A percentile compares a stretch with the other conserved stretches of the same genome.
These are phyloP conservation scores for Pseudococcus jackbeardsleyi DNA, from an alignment of 2,888 invertebrate genomes.

Conservation along the genomic window DNA sequence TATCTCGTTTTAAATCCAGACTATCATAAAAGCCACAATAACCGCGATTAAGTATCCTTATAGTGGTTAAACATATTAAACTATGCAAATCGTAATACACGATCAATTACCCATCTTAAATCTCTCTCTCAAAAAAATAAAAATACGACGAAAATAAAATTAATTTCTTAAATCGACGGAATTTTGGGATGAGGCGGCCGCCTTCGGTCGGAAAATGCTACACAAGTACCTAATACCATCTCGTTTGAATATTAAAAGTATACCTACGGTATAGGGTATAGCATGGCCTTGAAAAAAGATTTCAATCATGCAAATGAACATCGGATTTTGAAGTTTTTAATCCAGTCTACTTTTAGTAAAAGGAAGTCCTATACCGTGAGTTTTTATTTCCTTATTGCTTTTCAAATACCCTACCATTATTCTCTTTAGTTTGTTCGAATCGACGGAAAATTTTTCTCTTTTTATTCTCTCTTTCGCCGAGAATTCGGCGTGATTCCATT, in stretches of 20 bases:
- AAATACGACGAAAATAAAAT: neutral
- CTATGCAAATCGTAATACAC: neutral
- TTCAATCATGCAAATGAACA: constrained; percentile 52
- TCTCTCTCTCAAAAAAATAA: neutral
- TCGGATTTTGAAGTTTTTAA: constrained; percentile 44
- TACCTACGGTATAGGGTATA: neutral
- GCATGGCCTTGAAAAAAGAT: constrained; percentile 39
- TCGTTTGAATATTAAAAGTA: no score
- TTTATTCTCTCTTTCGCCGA: neutral
- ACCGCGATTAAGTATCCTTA: neutral
- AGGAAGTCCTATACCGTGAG: neutral
- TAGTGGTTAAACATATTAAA: neutral
- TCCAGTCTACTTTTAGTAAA: constrained; percentile 35
- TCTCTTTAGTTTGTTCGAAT: constrained; percentile 4
- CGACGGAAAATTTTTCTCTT: neutral
- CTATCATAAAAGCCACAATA: neutral
- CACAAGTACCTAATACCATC: neutral
- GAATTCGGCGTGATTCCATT: neutral
- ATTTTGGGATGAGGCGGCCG: neutral
- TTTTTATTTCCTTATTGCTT: constrained; percentile 52
- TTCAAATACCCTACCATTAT: constrained; percentile 26
- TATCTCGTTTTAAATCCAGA: no score
- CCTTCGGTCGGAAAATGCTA: neutral
- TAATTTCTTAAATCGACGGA: neutral
- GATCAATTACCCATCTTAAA: neutral